Evolutionary conservation across 2,797 vertebrate genomes (phyloP), one percentile per base, ranked within the genome.

Genomic region (Sebastiscus albofasciatus): DNA sequence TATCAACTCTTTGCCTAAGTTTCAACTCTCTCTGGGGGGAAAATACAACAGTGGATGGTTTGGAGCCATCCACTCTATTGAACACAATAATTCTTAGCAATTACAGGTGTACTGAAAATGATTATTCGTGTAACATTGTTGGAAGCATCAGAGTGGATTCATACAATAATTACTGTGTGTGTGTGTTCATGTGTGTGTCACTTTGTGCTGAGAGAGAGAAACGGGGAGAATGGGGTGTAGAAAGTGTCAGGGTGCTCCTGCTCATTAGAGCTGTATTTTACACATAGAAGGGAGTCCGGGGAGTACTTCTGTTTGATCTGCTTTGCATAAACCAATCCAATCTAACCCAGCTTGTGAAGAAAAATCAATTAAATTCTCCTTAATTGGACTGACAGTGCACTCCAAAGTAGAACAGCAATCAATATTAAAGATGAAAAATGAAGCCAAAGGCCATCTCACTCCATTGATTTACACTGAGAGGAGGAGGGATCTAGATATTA

Each of bases 371-470:
- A 94, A 91, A 92, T 90, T 93, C 89, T 89, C 81, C 59, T 87
- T 96, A 96, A 96, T 96, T 95, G 93, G 94, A 94, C 93, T 93
- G 94, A 95, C 94, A 94, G 93, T 93, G 91, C 87, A 93, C 93
- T 93, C 91, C 85, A 90, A 92, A 94, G 91, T 86, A 92, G 91
- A 94, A 91, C 88, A 89, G 78, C 87, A 88, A 93, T 96, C 94
- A 90, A 96, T 96, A 93, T 75, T 82, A 90, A 94, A 93, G 91
- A 96, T 95, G 93, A 95, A 94, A 96, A 94, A 95, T 95, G 86
- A 95, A 95, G 93, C 93, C 92, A 94, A 94, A 95, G 92, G 91
- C 92, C 93, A 90, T 88, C 91, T 91, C 67, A 84, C 76, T 75
- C 59, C 91, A 95, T 96, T 91, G 95, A 96, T 96, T 94, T 91